A percentile compares a stretch with the other conserved stretches of the same genome.
Conservation (phyloP, 2,113 vertebrate genomes). For the Puma concolor region DNA sequence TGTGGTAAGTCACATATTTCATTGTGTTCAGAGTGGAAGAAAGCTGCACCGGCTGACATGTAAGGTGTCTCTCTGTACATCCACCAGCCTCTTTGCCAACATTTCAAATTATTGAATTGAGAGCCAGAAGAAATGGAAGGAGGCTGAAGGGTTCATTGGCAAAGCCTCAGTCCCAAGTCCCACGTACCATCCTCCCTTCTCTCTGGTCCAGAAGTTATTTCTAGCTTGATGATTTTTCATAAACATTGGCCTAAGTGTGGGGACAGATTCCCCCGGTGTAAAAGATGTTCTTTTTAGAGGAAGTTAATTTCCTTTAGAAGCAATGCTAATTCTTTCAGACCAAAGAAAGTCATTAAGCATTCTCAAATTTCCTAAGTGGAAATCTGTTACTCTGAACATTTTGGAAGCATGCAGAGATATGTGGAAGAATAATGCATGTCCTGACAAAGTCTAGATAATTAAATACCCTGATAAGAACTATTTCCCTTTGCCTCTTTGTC, state of each 20-base stretch:
- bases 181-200: background rate
- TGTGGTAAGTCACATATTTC: background rate
- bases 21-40: background rate
- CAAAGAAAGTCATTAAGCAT: background rate
- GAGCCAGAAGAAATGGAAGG: background rate
- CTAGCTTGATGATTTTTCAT: background rate
- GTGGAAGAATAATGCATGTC: background rate
- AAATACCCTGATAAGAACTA: background rate
- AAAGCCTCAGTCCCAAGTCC: background rate
- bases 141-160: background rate
- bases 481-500: background rate
- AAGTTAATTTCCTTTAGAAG: conserved; percentile 10
- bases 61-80: background rate
- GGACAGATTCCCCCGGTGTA: background rate
- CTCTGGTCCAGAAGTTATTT: background rate
- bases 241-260: background rate
- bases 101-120: background rate
- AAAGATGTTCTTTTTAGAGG: background rate
- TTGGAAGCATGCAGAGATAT: background rate
- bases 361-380: background rate
- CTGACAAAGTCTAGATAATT: conserved; percentile 15
- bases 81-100: background rate
- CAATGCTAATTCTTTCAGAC: conserved; percentile 4
- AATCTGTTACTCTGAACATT: background rate
- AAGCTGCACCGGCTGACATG: background rate